phyloP scores from a whole-genome alignment of 2,113 vertebrate species.

The Stigmatopora argus region DNA sequence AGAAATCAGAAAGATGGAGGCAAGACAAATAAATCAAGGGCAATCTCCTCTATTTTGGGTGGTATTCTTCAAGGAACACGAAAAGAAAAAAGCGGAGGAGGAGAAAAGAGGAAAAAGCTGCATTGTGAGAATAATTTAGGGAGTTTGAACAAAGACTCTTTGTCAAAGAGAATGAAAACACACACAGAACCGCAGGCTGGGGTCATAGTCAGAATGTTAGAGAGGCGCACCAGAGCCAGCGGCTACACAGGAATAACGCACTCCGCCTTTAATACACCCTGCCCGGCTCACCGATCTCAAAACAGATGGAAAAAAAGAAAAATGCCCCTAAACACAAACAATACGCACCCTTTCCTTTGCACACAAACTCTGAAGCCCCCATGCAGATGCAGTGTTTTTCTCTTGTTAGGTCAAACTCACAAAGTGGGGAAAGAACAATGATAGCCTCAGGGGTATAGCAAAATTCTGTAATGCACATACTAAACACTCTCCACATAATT shows the following conservation, averaged over 20 bases:
- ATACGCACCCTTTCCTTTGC: slow-evolving; percentile 29
- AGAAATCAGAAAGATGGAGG: slow-evolving; percentile 43
- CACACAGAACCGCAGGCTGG: slow-evolving; percentile 59
- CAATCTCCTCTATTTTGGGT: slow-evolving; percentile 59
- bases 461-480: slow-evolving; percentile 35
- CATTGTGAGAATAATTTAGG: slow-evolving; percentile 56
- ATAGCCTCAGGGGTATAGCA: slow-evolving; percentile 53
- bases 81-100: slow-evolving; percentile 15
- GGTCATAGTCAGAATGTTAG: slow-evolving; percentile 62
- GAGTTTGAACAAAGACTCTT: slow-evolving; percentile 50
- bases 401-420: slow-evolving; percentile 56
- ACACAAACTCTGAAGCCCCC: slow-evolving; percentile 47
- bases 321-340: slow-evolving; percentile 38
- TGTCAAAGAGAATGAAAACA: slow-evolving; percentile 46
- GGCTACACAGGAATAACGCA: slow-evolving; percentile 58
- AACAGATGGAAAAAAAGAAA: slow-evolving; percentile 61
- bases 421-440: slow-evolving; percentile 58
- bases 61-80: slow-evolving; percentile 52
- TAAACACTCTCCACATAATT: slow-evolving; percentile 32
- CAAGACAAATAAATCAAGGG: slow-evolving; percentile 67
- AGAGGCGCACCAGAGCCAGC: slow-evolving; percentile 59
- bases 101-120: slow-evolving; percentile 52
- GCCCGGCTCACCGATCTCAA: slow-evolving; percentile 56
- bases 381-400: slow-evolving; percentile 48
- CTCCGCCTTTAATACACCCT: slow-evolving; percentile 63